Evolutionary conservation across 2,797 vertebrate genomes (phyloP), one percentile per base, ranked within the genome.

Genomic region (Clamator glandarius): DNA sequence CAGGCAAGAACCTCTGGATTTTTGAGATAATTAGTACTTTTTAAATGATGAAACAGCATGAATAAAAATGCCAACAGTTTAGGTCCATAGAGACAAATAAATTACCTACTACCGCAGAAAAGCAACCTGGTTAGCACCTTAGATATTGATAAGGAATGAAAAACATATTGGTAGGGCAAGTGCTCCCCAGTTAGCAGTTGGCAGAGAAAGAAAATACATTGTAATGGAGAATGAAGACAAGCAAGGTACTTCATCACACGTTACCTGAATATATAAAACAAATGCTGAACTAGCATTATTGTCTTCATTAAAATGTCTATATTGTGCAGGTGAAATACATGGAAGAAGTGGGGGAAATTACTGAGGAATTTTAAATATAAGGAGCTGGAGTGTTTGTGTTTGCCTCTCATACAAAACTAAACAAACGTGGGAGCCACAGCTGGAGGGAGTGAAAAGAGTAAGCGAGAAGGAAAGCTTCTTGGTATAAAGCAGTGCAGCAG

Each of bases 51-150:
- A 92, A 92, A 80, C 26, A 80, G 51, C 66, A 51, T 31, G 52
- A 86, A 86, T 48, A 77, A n/a, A 85, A 91, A 17, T 33, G 20
- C 55, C 68, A 66, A 2, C 1, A 29, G 15, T 87, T 87, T 84
- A 75, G 82, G 64, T 70, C 68, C 81, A 79, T 63, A 67, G 59
- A 84, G 51, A 69, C 62, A 91, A 93, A 88, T 52, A 31, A 88
- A 90, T 63, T 90, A 84, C 59, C 66, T 76, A 39, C 58, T 82
- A 55, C 39, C 81, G 84, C 33, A 78, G 79, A 89, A 86, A 89
- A 95, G 41, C 28, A 95, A 85, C 44, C 46, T 81, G 79, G 66
- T 64, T 91, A 69, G 79, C 69, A 92, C 76, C 84, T 92, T 72
- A 58, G 58, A 42, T 92, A 80, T 33, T 77, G 77, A 33, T n/a